phyloP scores from a whole-genome alignment of 2,797 vertebrate species.

The Lateolabrax maculatus region DNA sequence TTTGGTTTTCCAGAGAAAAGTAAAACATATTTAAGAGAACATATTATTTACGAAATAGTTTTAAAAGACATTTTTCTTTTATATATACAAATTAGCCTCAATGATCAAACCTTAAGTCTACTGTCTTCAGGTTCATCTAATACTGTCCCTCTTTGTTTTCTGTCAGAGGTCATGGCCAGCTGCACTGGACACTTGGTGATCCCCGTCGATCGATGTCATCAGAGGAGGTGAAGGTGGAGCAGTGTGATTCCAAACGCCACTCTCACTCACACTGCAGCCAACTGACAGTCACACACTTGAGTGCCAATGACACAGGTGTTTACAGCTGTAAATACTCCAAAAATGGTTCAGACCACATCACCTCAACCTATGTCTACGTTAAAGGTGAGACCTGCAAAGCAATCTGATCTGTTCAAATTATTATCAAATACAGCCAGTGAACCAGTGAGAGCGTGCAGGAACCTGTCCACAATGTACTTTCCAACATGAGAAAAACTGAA shows the following conservation, averaged over 20 bases:
- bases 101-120: not conserved
- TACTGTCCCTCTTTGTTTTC: conserved; percentile 30
- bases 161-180: conserved; percentile 82
- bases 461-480: conserved; percentile 3
- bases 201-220: conserved; percentile 49
- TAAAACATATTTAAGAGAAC: not conserved
- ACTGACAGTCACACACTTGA: conserved; percentile 80
- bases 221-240: conserved; percentile 69
- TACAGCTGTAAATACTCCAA: conserved; percentile 84
- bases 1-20: conserved; percentile 16
- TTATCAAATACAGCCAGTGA: not conserved
- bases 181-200: conserved; percentile 84
- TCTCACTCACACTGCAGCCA: conserved; percentile 81
- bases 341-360: conserved; percentile 43
- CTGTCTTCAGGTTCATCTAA: conserved; percentile 7
- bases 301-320: conserved; percentile 84
- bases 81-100: not conserved
- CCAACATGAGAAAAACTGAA: conserved; percentile 26
- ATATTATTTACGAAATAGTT: not conserved
- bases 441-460: not conserved
- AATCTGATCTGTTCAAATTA: not conserved
- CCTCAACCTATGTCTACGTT: conserved; percentile 88
- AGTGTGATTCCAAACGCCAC: conserved; percentile 64
- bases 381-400: conserved; percentile 84
- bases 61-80: not conserved